Base-by-base conservation (phyloP, 1,140 invertebrate species). In the Phenacoccus solenopsis region DNA sequence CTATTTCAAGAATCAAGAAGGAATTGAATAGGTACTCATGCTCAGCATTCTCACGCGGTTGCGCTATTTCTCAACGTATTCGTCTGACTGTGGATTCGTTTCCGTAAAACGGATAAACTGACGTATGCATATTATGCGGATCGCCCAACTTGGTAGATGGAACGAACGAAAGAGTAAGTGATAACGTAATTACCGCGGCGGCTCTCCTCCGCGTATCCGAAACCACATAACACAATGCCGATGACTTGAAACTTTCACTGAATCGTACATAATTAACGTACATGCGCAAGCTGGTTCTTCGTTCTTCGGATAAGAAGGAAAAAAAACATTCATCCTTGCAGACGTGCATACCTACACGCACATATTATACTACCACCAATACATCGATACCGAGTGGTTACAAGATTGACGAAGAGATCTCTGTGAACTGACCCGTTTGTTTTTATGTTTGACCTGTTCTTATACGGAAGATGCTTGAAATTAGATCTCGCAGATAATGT, bases 381-480 rank as follows among this genome's bases (percentile, higher is more conserved):
- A 2, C 38, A 49, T 49, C n/a, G 16, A 49, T n/a, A n/a, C 16
- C 16, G 38, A 32, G 13, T 49, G 38, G 38, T 32, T 32, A 32
- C 30, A 32, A 32, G 30, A 32, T 32, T 32, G 30, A 59, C 56
- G 16, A 59, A 10, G n/a, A 59, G 21, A 9, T 59, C 59, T 27
- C 21, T 3, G 22, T 10, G 2, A 64, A 64, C 25, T 64, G 59
- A 64, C 59, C 59, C 59, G 59, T 64, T 64, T 64, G 59, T 64
- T 13, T 10, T 3, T 64, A 25, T 16, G 25, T 64, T 64, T 64
- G 59, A 24, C 59, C 59, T 25, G 59, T 24, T 64, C 59, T 64
- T 64, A 24, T 64, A 27, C 59, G 59, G 59, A 64, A 64, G 59
- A 64, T 64, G 59, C 25, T 9, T 49, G 38, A 49, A 49, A 49